These are phyloP conservation scores for Deilephila elpenor DNA, from an alignment of 2,888 invertebrate species.

Conservation along the genomic window DNA sequence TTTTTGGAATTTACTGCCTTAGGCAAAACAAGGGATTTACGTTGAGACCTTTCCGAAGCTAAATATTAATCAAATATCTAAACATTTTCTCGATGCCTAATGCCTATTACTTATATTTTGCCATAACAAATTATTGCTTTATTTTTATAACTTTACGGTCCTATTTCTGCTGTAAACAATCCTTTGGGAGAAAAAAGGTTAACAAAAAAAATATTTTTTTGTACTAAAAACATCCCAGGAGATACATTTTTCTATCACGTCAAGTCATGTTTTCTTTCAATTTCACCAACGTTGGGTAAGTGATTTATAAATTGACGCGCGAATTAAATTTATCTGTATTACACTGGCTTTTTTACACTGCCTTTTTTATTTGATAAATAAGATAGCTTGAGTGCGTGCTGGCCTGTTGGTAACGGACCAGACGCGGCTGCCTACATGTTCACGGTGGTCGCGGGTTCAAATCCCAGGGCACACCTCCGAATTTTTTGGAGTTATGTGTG, in stretches of 20 bases:
- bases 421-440: no score
- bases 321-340: background rate
- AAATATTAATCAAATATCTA: no score
- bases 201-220: background rate
- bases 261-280: slow-evolving; percentile 18
- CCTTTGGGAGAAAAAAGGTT: background rate
- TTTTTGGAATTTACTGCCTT: no score
- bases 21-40: no score
- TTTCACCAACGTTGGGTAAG: background rate
- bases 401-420: no score
- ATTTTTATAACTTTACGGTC: background rate
- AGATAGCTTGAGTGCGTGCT: no score
- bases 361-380: background rate
- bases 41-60: no score
- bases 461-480: no score
- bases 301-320: background rate
- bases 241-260: background rate
- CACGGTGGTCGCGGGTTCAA: no score
- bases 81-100: no score
- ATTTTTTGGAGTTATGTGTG: no score
- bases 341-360: background rate
- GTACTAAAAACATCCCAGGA: background rate
- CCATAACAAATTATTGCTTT: background rate
- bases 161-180: background rate
- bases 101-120: background rate